Percentiles rank a stretch among this genome's conserved stretches.
Conservation (phyloP, 2,888 invertebrate species). For the Chorisops tibialis region DNA sequence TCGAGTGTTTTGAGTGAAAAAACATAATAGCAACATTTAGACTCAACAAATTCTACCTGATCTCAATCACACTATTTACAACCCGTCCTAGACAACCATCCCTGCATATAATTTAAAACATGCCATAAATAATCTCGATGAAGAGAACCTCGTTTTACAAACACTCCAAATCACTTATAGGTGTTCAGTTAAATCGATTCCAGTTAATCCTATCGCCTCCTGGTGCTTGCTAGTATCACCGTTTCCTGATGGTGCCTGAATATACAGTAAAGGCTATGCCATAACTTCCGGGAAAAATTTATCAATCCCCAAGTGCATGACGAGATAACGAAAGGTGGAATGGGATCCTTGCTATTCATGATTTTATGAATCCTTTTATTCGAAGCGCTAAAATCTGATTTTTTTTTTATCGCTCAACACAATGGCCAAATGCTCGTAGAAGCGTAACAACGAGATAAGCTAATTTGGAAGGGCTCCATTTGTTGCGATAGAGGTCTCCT, state of each 20-base stretch:
- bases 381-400: not conserved
- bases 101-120: too few relatives aligned
- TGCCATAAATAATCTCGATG: too few relatives aligned
- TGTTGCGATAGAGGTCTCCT: not conserved
- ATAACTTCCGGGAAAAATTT: not conserved
- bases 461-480: conserved; percentile 9
- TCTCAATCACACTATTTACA: too few relatives aligned
- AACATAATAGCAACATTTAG: too few relatives aligned
- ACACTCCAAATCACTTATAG: conserved; percentile 29
- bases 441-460: conserved; percentile 20
- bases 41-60: too few relatives aligned
- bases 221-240: not conserved
- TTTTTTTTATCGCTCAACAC: not conserved
- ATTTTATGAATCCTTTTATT: conserved; percentile 7
- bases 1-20: too few relatives aligned
- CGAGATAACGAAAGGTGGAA: not conserved
- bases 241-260: not conserved
- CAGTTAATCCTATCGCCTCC: not conserved
- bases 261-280: not conserved
- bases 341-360: not conserved
- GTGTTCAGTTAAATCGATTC: conserved; percentile 26
- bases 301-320: conserved; percentile 12
- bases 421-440: not conserved
- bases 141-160: conserved; percentile 5
- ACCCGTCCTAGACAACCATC: too few relatives aligned